Base-by-base conservation (phyloP, 2,113 vertebrate genomes). In the Rhinogobius similis region DNA sequence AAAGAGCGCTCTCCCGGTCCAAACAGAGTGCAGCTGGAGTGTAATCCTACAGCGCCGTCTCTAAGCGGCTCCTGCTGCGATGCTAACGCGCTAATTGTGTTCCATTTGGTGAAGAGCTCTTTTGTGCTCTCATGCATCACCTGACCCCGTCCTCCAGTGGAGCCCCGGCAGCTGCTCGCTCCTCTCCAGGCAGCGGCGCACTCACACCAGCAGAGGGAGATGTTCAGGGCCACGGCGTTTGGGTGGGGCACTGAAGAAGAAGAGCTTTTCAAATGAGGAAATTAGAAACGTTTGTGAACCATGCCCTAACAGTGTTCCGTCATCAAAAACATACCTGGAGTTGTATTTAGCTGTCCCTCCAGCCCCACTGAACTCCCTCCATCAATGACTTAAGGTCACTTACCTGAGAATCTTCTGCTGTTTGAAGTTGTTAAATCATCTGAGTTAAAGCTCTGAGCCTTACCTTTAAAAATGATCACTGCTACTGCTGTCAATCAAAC, bases 21-120 rank as follows among this genome's bases (percentile, higher is more conserved):
- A 12, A 23, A 52, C 2, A 50, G n/a, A 52, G 50, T 52, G 21
- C n/a, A 52, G n/a, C 50, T 52, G 50, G 16, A 23, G n/a, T 12
- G 50, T 21, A 11, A 52, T 23, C 48, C n/a, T 52, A n/a, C 20
- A 21, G 20, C 10, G 7, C 21, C 1, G 14, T 23, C 50, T 76
- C 82, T 83, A 50, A 78, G 73, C 52, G 77, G 75, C 76, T 59
- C 27, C 56, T 6, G 27, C 56, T 59, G 56, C 0, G 56, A 32
- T 18, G 27, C 26, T 59, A 59, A 59, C 27, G 26, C 26, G 27
- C 26, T 59, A 59, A 59, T 59, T 59, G 14, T 29, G 32, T 59
- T 59, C 27, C 27, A 59, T 59, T 59, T 59, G 56, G 56, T 32
- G 16, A 32, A 59, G 56, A 59, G 56, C 56, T 59, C 56, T 59